Evolutionary conservation across 2,113 vertebrate species (phyloP), one percentile per base, ranked within the genome.

Genomic region (Nothocercus nigrocapillus): DNA sequence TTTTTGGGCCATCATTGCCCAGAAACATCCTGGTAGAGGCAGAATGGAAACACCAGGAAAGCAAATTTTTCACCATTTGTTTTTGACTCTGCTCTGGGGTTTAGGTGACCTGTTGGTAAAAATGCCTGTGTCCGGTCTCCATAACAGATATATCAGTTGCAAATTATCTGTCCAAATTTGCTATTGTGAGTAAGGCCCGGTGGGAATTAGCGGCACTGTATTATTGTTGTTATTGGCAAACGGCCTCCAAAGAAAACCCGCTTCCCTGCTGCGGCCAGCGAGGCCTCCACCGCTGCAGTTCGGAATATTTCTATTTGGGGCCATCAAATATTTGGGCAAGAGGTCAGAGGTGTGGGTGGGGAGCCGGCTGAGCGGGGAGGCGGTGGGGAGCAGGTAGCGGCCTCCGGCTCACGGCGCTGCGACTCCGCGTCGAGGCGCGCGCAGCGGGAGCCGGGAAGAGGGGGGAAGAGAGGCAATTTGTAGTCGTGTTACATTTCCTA

Each of bases 401-500:
- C 59, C 62, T 47, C 82, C 67, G 51, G 2, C 47, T 67, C 2
- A 2, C 38, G 7, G 18, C 28, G 9, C 9, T 21, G 62, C 73
- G 32, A 3, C 34, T 63, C 7, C 0, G 20, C 5, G 2, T 70
- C 75, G 83, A 14, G 1, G n/a, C 44, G 61, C 66, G 34, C 2
- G 0, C 1, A 14, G 61, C n/a, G 58, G 47, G 77, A 85, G 61
- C 27, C 3, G 2, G 11, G 42, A 56, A 27, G 0, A 56, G 28
- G 0, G 0, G 85, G 73, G 11, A 87, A 81, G 61, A 0, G 2
- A 73, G 77, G 69, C 58, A 85, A 84, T 90, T 70, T 82, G 85
- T 75, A 86, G 58, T 54, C 72, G 36, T 62, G 56, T 74, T 90
- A 78, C 90, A 87, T 75, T 97, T 94, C 95, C 97, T 96, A 95